Evolutionary conservation across 2,113 vertebrate species (phyloP).

Genomic region (Alligator mississippiensis): DNA sequence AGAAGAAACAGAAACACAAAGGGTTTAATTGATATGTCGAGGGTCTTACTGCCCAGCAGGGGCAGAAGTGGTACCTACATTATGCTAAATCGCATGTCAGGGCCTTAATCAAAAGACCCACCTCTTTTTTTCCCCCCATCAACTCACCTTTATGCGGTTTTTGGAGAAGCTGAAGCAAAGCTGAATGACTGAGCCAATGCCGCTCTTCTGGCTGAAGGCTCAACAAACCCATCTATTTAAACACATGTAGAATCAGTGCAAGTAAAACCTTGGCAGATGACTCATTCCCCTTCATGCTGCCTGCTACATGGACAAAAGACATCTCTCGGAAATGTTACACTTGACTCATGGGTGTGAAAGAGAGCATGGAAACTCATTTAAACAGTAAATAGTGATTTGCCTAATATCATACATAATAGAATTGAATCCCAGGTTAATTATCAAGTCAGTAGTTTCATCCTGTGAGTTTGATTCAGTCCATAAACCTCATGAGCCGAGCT

Average conservation of each 20-base stretch:
- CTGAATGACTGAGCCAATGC: neutral
- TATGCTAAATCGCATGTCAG: neutral
- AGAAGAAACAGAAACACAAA: neutral
- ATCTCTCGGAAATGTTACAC: conserved; percentile 12
- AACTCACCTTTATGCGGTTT: neutral
- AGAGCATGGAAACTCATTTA: conserved; percentile 21
- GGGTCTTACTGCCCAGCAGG: neutral
- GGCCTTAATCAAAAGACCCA: conserved; percentile 3
- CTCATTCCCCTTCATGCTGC: neutral
- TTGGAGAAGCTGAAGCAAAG: conserved; percentile 24
- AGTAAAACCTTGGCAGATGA: neutral
- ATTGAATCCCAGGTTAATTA: conserved; percentile 42
- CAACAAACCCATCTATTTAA: conserved; percentile 19
- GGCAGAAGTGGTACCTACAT: neutral
- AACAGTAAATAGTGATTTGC: conserved; percentile 39
- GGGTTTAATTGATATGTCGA: neutral
- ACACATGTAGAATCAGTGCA: neutral
- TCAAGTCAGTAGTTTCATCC: conserved; percentile 26
- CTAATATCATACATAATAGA: conserved; percentile 33
- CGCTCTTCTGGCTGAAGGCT: conserved; percentile 22
- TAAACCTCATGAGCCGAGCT: neutral
- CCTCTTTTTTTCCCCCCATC: neutral
- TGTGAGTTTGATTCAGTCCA: conserved; percentile 31
- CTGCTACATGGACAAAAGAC: neutral
- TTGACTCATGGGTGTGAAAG: conserved; percentile 36